Evolutionary conservation across 37 sponge, comb jelly and placozoan species (phyloP).

Genomic region (Geodia barretti): DNA sequence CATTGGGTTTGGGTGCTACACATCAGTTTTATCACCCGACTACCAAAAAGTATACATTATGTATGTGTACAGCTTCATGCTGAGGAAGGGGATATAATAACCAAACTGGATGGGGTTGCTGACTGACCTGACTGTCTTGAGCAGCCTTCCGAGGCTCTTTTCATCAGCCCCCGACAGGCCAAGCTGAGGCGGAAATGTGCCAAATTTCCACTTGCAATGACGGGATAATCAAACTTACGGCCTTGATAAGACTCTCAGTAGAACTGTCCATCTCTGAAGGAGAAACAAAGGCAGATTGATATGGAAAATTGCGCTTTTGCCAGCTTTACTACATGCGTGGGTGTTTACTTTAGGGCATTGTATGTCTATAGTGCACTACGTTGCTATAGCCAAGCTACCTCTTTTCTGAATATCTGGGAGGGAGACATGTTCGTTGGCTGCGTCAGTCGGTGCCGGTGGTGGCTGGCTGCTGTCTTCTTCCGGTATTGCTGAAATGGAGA

Average conservation of each 20-base stretch:
- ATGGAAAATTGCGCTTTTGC: too few relatives aligned
- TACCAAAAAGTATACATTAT: neutral
- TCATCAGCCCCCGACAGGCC: slow-evolving; percentile 5
- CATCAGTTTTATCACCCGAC: too few relatives aligned
- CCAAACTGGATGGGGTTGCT: neutral
- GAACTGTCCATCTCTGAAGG: slow-evolving; percentile 5
- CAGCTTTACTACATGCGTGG: too few relatives aligned
- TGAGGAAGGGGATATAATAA: too few relatives aligned
- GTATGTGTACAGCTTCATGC: neutral
- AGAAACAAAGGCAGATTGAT: too few relatives aligned
- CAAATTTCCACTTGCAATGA: neutral
- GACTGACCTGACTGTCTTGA: slow-evolving; percentile 29
- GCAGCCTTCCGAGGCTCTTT: slow-evolving; percentile 8
- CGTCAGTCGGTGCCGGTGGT: neutral
- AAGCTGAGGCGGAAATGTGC: neutral
- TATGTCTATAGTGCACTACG: too few relatives aligned
- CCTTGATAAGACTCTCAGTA: slow-evolving; percentile 26
- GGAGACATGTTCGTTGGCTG: neutral
- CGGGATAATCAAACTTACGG: neutral
- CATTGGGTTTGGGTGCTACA: too few relatives aligned
- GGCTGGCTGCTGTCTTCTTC: neutral
- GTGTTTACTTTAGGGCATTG: too few relatives aligned
- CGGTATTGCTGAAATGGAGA: neutral
- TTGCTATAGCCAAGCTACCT: too few relatives aligned
- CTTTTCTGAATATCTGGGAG: neutral